These are phyloP conservation scores for Mugil cephalus DNA, from an alignment of 2,113 vertebrate species.

Conservation along the genomic window DNA sequence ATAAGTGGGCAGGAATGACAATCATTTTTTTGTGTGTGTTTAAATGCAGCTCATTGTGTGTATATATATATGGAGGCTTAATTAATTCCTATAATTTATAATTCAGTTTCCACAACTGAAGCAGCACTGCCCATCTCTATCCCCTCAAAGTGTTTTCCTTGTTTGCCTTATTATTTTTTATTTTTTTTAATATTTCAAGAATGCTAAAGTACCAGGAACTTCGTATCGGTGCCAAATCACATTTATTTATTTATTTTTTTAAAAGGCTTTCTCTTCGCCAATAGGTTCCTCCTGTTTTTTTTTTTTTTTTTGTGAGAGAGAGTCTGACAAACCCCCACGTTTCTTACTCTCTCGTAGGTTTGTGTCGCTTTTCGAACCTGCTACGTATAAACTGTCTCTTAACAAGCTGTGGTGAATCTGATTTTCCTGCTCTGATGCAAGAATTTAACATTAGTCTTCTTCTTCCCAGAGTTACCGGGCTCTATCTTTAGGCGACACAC, in stretches of 20 bases:
- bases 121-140: conserved; percentile 3
- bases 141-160: conserved; percentile 4
- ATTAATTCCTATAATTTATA: neutral
- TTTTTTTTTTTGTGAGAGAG: too few relatives aligned
- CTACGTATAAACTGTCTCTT: neutral
- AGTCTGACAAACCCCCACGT: too few relatives aligned
- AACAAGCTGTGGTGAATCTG: neutral
- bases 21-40: neutral
- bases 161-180: neutral
- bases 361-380: too few relatives aligned
- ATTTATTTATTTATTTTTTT: too few relatives aligned
- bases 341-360: neutral
- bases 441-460: neutral
- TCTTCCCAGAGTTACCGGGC: neutral
- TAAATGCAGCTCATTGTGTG: neutral
- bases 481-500: neutral
- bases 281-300: too few relatives aligned
- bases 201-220: too few relatives aligned
- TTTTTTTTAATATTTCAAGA: too few relatives aligned
- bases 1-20: neutral
- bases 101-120: too few relatives aligned
- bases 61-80: neutral
- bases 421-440: conserved; percentile 6
- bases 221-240: too few relatives aligned
- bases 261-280: too few relatives aligned